Base-by-base conservation (phyloP, 2,888 invertebrate species). In the Acrobasis suavella region DNA sequence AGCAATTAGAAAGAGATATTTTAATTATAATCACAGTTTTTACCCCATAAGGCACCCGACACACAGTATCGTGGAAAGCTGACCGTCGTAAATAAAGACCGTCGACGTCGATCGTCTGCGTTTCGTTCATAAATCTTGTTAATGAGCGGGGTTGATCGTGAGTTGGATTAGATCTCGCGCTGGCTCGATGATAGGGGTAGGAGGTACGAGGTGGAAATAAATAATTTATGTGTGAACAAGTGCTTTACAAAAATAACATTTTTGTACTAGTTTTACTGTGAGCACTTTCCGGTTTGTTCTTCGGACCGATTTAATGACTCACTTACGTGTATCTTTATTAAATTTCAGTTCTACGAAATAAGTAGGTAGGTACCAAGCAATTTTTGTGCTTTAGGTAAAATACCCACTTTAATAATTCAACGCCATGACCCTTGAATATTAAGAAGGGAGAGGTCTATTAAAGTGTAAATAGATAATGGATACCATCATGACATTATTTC, bases 71-170 rank as follows among this genome's bases (percentile, higher is more conserved):
- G 60, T 56, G 59, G 58, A 54, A 54, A 67, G 65, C 62, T 61
- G 64, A 60, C 37, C 61, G 62, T 61, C 62, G 66, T 66, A 66
- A 90, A 90, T 88, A 88, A 88, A 83, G 80, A 82, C 78, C 76
- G 83, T 78, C 82, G 84, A 83, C 84, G 83, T 81, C 79, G 77
- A 76, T 80, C 85, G 86, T 86, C 87, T 84, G 80, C 77, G 83
- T 86, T 83, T 81, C 80, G 82, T 81, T 85, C 85, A 90, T 91
- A 91, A 89, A 91, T 91, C 89, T 87, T 80, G 83, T 89, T 91
- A 91, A 91, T 91, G 91, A 91, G 90, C 82, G 82, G 85, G 82
- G 78, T 77, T 80, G 89, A 90, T 89, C 83, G 82, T 77, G 76
- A 71, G 69, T 75, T 64, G 84, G 89, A 91, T 91, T 89, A 86